Conservation (phyloP, 2,888 invertebrate species). For the Steromphala cineraria region DNA sequence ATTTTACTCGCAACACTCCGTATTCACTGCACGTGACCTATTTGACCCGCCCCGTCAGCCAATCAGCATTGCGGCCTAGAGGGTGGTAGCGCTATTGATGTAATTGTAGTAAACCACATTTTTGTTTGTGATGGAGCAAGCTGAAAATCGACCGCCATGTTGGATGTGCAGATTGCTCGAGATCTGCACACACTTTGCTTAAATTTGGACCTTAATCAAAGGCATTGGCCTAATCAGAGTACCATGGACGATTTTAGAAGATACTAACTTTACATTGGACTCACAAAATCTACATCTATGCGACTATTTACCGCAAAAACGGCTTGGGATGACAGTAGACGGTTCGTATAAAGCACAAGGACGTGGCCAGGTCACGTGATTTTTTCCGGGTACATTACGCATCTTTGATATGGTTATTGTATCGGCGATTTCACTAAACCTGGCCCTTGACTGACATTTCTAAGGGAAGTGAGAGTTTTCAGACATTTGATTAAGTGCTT, state of each 20-base stretch:
- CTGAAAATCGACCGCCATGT: conserved; percentile 43
- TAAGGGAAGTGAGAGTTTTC: not conserved
- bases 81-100: conserved; percentile 36
- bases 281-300: not conserved
- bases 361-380: conserved; percentile 72
- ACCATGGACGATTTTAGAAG: not conserved
- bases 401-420: not conserved
- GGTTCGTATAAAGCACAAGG: conserved; percentile 38
- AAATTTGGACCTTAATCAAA: not conserved
- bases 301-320: not conserved
- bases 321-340: not conserved
- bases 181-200: conserved; percentile 10
- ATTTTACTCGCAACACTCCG: too few relatives aligned
- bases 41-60: conserved; percentile 30
- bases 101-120: conserved; percentile 24
- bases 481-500: not conserved
- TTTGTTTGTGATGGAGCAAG: conserved; percentile 29
- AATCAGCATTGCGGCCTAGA: conserved; percentile 44
- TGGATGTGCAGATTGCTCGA: conserved; percentile 8
- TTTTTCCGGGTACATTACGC: conserved; percentile 17
- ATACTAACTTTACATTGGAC: not conserved
- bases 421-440: not conserved
- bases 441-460: not conserved
- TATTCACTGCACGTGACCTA: not conserved
- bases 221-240: not conserved